Evolutionary conservation across 2,888 invertebrate species (phyloP).

Genomic region (Drosophila conformis): DNA sequence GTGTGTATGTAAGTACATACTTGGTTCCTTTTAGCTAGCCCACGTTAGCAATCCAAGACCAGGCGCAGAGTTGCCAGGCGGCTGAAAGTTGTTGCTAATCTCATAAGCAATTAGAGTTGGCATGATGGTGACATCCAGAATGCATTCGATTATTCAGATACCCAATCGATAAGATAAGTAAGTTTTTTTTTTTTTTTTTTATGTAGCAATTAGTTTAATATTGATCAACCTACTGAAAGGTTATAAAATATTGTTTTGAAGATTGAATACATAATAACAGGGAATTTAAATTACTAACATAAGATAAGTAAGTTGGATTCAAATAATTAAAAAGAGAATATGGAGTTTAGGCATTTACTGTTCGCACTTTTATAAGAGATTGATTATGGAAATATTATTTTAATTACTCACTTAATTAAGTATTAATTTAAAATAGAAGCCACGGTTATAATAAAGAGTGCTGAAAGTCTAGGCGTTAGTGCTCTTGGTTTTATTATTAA

Average conservation of each 20-base stretch:
- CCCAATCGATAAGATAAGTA: neutral
- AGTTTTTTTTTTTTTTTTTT: no score
- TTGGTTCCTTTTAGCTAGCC: constrained; percentile 40
- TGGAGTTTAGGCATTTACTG: neutral
- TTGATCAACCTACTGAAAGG: no score
- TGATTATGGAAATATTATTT: neutral
- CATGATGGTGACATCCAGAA: neutral
- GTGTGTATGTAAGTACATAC: constrained; percentile 9
- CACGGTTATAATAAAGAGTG: fast-evolving
- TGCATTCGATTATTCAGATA: neutral
- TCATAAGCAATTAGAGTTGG: constrained; percentile 34
- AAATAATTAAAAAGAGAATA: neutral
- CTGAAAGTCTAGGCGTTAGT: neutral
- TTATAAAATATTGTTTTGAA: no score
- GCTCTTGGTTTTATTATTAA: neutral
- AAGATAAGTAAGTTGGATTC: neutral
- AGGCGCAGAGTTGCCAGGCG: constrained; percentile 5
- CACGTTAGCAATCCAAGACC: constrained; percentile 30
- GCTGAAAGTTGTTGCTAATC: constrained; percentile 32
- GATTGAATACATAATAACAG: no score
- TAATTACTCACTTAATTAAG: neutral
- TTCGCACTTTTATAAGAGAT: neutral
- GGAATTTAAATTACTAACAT: no score
- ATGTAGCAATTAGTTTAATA: no score
- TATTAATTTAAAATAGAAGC: fast-evolving